Evolutionary conservation across 2,113 vertebrate genomes (phyloP), one percentile per base, ranked within the genome.

Genomic region (Leiothrix lutea): DNA sequence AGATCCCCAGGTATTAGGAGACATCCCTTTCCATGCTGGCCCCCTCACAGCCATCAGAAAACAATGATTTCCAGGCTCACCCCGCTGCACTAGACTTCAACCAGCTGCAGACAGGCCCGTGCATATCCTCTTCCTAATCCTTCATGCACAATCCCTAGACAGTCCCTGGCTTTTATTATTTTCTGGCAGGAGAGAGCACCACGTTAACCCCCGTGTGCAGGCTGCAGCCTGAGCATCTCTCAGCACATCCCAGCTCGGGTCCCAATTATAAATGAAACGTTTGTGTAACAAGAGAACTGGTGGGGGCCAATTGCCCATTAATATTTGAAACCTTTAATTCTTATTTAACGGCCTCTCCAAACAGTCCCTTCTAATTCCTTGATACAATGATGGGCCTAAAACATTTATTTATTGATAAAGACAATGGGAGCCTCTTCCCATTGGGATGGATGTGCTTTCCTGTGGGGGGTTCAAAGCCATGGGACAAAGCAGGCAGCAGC

Each of bases 81-180:
- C 93, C 44, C 75, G 93, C 72, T n/a, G 88, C 7, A 6, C 67
- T 86, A 94, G 90, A 90, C 90, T 88, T 83, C 79, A 94, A 86
- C 75, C 95, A 96, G 92, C 95, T 96, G 95, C 92, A 93, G 86
- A 92, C 93, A 96, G 93, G 80, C 91, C 88, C 9, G 2, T 88
- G 90, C 79, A 93, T 70, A 96, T 96, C 94, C 95, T 95, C 90
- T 95, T 86, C 88, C 93, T 95, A 94, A 94, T 95, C 93, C 95
- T 96, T 94, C 92, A 88, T 2, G 36, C 88, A 71, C 72, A 12
- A 79, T 95, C 96, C 94, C 86, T 92, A 88, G 94, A 91, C 93
- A 96, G 85, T 74, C 88, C 92, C 92, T 96, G 96, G 96, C 88
- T 96, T 97, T 91, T 90, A 96, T 96, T 97, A 97, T 97, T 95